Evolutionary conservation across 2,113 vertebrate genomes (phyloP), one percentile per base, ranked within the genome.

Genomic region (Apteryx owenii): DNA sequence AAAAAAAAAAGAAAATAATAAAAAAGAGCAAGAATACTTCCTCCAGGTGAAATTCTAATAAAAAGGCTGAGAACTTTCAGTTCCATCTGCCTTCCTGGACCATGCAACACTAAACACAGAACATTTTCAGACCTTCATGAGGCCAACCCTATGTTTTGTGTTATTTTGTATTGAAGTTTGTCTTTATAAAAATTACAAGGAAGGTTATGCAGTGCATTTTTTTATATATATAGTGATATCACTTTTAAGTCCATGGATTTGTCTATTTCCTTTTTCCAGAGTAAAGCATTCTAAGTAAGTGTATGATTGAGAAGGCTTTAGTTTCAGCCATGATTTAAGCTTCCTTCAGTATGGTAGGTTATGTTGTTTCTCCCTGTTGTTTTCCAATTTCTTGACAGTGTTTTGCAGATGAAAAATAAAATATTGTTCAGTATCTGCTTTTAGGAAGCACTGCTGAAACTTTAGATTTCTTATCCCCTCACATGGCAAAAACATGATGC

Each of bases 361-460:
- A 60, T 51, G 44, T 60, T 95, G 38, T 56, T 88, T 66, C 53
- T 72, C 1, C 1, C 9, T 80, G 51, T 66, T 95, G 56, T 95
- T 96, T 91, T 69, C 75, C 25, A 73, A 54, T 91, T 93, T 65
- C 53, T 50, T 88, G 25, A 15, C 69, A 69, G n/a, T 62, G 48
- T 82, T 93, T 83, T 94, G 58, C 53, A 81, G 58, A 71, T 75
- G 60, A 95, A 93, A 88, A 88, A 66, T 50, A 85, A 69, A 5
- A 1, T 91, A 40, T 42, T 77, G 17, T 70, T 93, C 62, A 81
- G 40, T 66, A 61, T 46, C 68, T 93, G 81, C 66, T 53, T 82
- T 81, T 71, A 88, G 44, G 85, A 91, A 85, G 33, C 44, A 83
- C 11, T 8, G 23, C 40, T 83, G 36, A 46, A 81, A 89, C 73